Evolutionary conservation across 2,113 vertebrate genomes (phyloP).

Genomic region (Pandion haliaetus): DNA sequence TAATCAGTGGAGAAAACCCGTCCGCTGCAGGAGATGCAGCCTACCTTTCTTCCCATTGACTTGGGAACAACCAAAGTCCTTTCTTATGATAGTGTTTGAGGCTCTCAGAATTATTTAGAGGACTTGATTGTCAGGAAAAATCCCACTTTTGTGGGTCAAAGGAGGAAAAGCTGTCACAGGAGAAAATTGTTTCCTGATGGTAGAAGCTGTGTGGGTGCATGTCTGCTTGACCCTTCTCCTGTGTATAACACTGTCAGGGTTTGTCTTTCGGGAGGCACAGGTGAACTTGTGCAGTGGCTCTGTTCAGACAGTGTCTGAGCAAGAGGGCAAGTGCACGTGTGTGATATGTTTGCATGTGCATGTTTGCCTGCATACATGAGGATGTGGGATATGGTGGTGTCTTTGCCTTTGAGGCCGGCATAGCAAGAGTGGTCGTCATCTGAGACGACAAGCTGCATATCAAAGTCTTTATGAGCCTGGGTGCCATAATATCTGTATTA

Average conservation of each 20-base stretch:
- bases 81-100: neutral
- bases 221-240: neutral
- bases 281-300: neutral
- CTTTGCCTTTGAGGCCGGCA: neutral
- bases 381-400: neutral
- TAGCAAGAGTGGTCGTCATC: neutral
- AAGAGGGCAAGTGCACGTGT: too few relatives aligned
- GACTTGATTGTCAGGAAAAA: neutral
- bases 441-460: neutral
- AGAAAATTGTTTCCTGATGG: neutral
- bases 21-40: neutral
- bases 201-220: neutral
- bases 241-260: neutral
- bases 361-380: neutral
- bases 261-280: neutral
- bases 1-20: neutral
- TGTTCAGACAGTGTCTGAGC: rapidly evolving
- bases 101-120: neutral
- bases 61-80: neutral
- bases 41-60: neutral
- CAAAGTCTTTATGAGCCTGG: neutral
- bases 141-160: neutral
- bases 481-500: neutral
- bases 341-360: neutral
- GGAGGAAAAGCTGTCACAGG: neutral